Conservation (phyloP, 2,888 invertebrate genomes). For the Dasysyrphus albostriatus region DNA sequence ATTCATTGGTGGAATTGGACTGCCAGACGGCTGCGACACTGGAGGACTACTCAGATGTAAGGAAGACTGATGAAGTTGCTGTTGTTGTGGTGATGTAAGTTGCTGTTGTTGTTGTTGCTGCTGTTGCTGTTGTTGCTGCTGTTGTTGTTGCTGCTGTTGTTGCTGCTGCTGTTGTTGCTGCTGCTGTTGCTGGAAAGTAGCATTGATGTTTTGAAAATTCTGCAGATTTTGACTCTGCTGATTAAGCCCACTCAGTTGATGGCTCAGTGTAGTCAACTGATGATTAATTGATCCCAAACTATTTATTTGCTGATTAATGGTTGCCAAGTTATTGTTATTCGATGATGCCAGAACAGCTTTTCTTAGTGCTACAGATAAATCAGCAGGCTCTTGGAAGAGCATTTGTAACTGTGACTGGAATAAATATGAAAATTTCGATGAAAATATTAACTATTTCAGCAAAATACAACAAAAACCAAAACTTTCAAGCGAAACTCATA, state of each 20-base stretch:
- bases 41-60: slow-evolving; percentile 79
- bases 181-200: slow-evolving; percentile 78
- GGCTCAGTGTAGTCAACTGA: slow-evolving; percentile 82
- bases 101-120: slow-evolving; percentile 76
- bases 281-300: slow-evolving; percentile 83
- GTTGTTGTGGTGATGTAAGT: slow-evolving; percentile 54
- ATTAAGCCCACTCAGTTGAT: slow-evolving; percentile 83
- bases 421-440: slow-evolving; percentile 39
- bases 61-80: slow-evolving; percentile 76
- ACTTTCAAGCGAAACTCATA: slow-evolving; percentile 45
- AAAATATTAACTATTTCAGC: not conserved
- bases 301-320: slow-evolving; percentile 83
- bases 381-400: slow-evolving; percentile 80
- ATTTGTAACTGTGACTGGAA: slow-evolving; percentile 82
- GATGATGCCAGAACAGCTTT: slow-evolving; percentile 79
- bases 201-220: slow-evolving; percentile 81
- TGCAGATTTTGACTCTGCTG: slow-evolving; percentile 84
- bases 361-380: slow-evolving; percentile 75
- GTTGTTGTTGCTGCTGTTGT: slow-evolving; percentile 78
- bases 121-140: slow-evolving; percentile 81
- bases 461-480: slow-evolving; percentile 37
- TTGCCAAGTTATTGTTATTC: slow-evolving; percentile 83
- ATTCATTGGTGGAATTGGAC: slow-evolving; percentile 82
- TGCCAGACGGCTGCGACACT: slow-evolving; percentile 80
- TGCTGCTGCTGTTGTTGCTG: slow-evolving; percentile 82